Evolutionary conservation across 2,888 invertebrate species (phyloP), one percentile per base, ranked within the genome.

Genomic region (Myathropa florea): DNA sequence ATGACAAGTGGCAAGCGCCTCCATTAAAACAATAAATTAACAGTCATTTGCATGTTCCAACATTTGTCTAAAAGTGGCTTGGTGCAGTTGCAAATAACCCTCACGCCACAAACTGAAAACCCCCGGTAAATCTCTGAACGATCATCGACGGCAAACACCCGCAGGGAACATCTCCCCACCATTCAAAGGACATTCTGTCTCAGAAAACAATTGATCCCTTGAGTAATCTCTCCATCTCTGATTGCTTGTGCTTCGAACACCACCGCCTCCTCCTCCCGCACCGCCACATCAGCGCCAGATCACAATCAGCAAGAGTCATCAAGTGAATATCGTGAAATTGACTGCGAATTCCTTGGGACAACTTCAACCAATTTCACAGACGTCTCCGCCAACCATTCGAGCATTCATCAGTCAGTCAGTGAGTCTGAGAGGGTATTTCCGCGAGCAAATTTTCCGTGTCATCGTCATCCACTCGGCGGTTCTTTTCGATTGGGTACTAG

Each of bases 341-440:
- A 80, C 67, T 80, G 46, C 33, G 39, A 79, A 79, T 73, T 80
- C 73, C 33, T 65, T 46, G 33, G 63, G 46, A 60, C 79, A 75
- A 36, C 59, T 12, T 30, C 67, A 79, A 53, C 55, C 24, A 46
- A 76, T 81, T 84, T 81, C 72, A 36, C 73, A 81, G 46, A 77
- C n/a, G 39, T 71, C 59, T 75, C 36, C 73, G 64, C 55, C 18
- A 79, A 61, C 57, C 63, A 57, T 33, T 65, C 76, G 65, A 23
- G 73, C 65, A 82, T 78, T 64, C 68, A 18, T 46, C 46, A 46
- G 46, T 18, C 18, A 46, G 18, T 18, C 18, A 33, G n/a, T 9
- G 28, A 46, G 21, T n/a, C 39, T n/a, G 46, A 18, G 46, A 7
- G 46, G 46, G 7, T 18, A 7, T 18, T 46, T 46, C 18, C 46